phyloP scores from a whole-genome alignment of 2,888 invertebrate genomes.

The Tachina grossa region DNA sequence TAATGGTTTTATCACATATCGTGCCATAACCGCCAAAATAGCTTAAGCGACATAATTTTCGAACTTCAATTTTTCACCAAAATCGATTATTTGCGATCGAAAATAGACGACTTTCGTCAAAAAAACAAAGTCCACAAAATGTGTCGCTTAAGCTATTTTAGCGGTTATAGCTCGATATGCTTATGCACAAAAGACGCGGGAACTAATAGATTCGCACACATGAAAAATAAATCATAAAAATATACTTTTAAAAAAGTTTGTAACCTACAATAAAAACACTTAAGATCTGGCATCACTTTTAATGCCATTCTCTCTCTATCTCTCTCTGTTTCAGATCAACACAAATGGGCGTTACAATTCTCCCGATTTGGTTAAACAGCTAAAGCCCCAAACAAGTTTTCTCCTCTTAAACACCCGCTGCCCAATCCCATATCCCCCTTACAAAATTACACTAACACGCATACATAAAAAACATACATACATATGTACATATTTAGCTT shows the following conservation, averaged over 20 bases:
- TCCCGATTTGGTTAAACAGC: slow-evolving; percentile 29
- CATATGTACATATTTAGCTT: background rate
- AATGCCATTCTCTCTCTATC: slow-evolving; percentile 26
- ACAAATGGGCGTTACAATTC: slow-evolving; percentile 61
- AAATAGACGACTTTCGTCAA: no score
- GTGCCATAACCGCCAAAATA: no score
- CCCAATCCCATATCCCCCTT: slow-evolving; percentile 22
- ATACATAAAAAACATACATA: no score
- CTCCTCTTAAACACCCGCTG: slow-evolving; percentile 53
- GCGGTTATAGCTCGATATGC: no score
- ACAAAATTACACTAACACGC: slow-evolving; percentile 24
- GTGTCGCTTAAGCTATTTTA: no score
- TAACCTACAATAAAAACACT: background rate
- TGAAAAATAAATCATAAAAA: background rate
- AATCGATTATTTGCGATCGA: no score
- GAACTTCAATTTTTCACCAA: no score
- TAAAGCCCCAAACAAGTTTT: slow-evolving; percentile 61
- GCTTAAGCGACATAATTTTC: no score
- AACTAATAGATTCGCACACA: no score
- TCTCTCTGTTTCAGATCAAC: slow-evolving; percentile 14
- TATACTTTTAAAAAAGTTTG: background rate
- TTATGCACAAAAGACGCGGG: no score
- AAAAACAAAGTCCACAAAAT: no score
- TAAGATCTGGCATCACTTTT: slow-evolving; percentile 56
- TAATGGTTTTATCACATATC: no score